Conservation (phyloP, 2,888 invertebrate species). For the Apocheima hispidaria region DNA sequence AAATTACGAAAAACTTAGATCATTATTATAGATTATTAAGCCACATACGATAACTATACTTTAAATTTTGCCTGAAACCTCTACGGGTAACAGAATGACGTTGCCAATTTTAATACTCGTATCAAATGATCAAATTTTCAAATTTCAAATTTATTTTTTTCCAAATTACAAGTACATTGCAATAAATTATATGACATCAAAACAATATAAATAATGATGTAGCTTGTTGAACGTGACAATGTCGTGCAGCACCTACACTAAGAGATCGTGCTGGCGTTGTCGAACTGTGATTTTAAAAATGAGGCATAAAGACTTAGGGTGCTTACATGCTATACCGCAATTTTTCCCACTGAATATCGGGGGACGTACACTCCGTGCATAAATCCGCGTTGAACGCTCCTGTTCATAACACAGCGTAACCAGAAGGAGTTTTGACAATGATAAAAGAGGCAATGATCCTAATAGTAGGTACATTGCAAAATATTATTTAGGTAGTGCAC, state of each 20-base stretch:
- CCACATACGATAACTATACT: neutral
- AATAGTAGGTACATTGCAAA: no score
- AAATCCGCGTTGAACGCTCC: conserved; percentile 39
- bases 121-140: no score
- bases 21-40: neutral
- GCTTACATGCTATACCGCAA: conserved; percentile 41
- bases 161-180: no score
- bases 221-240: no score
- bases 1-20: neutral
- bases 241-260: no score
- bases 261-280: conserved; percentile 10
- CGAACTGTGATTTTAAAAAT: conserved; percentile 36
- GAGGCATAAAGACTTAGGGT: conserved; percentile 38
- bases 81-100: conserved; percentile 2
- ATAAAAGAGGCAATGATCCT: no score
- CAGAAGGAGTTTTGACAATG: conserved; percentile 17
- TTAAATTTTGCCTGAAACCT: neutral
- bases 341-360: conserved; percentile 46
- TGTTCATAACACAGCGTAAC: conserved; percentile 7
- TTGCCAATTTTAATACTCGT: conserved; percentile 2
- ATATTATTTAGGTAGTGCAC: no score
- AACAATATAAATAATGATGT: no score
- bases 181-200: no score
- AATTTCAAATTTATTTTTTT: no score
- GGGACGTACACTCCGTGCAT: conserved; percentile 37